Conservation (phyloP, 2,888 invertebrate genomes). For the Xylota sylvarum region DNA sequence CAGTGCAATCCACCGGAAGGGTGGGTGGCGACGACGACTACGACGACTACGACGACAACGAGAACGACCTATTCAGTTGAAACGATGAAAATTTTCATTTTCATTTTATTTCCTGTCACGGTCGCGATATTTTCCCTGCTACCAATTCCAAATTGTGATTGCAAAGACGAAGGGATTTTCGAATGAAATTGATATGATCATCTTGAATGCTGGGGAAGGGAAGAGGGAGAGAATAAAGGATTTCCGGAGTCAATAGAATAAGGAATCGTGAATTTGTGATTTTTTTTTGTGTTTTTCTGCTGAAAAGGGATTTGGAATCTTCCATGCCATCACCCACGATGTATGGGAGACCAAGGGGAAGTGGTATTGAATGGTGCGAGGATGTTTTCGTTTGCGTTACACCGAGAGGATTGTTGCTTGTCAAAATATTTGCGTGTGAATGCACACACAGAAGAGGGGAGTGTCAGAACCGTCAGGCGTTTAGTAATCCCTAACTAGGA, state of each 20-base stretch:
- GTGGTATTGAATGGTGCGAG: neutral
- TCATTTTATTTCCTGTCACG: conserved; percentile 33
- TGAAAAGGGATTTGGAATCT: neutral
- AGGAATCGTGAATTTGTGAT: conserved; percentile 1
- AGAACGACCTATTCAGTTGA: conserved; percentile 34
- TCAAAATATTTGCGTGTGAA: neutral
- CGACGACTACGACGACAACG: conserved; percentile 11
- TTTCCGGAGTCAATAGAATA: conserved; percentile 22
- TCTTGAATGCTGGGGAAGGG: neutral
- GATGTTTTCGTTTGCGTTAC: neutral
- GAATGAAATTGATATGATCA: conserved; percentile 45
- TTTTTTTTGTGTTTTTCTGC: neutral
- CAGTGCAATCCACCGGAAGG: conserved; percentile 46
- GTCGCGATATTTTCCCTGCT: conserved; percentile 23
- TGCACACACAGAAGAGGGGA: neutral
- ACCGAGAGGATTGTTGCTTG: neutral
- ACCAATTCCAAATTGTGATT: conserved; percentile 28
- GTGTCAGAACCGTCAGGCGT: neutral
- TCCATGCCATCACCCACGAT: neutral
- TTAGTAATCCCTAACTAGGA: neutral
- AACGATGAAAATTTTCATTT: conserved; percentile 38
- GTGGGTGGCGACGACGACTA: neutral
- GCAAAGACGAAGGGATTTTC: neutral
- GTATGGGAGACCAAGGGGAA: neutral
- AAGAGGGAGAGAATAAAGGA: neutral